Base-by-base conservation (phyloP, 2,888 invertebrate species). In the Parapristionchus giblindavisi region DNA sequence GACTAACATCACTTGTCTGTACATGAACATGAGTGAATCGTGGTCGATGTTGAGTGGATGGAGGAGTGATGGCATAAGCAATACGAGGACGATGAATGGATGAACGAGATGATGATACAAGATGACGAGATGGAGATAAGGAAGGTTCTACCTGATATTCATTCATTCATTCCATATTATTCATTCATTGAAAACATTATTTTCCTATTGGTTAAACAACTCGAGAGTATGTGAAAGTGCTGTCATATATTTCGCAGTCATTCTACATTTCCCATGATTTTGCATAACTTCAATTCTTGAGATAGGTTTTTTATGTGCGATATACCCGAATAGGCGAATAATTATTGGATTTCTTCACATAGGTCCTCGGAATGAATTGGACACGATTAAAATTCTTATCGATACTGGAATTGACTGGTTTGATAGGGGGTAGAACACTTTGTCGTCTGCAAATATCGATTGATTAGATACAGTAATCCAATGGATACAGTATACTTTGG, bases 311-410 rank as follows among this genome's bases (percentile, higher is more conserved):
- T 24, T 32, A 54, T 36, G 17, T 17, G 52, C n/a, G n/a, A 51
- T 52, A 29, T 40, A 68, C 68, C 24, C 52, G 27, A 43, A 68
- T 68, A 24, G 68, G 68, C 17, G n/a, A 24, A 52, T 68, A 51
- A 4, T 24, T 27, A 1, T 29, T 14, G 11, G 68, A n/a, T 36
- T 61, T 32, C 21, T 61, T 61, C 34, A 17, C 11, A 14, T 63
- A 14, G 38, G 34, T 73, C 36, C 24, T 73, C 2, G 73, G 73
- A 36, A 73, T 27, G 36, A 73, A 73, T 5, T 61, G 60, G 27
- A 73, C 73, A 14, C 61, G 40, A 61, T 58, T 60, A 51, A 73
- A 73, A 34, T 52, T 52, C 51, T 73, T 73, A 27, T 73, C 73
- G 34, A 73, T 73, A 3, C 60, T 60, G 29, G 63, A 43, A 17